Evolutionary conservation across 1,140 invertebrate species (phyloP).

Genomic region (Drosophila jambulina): DNA sequence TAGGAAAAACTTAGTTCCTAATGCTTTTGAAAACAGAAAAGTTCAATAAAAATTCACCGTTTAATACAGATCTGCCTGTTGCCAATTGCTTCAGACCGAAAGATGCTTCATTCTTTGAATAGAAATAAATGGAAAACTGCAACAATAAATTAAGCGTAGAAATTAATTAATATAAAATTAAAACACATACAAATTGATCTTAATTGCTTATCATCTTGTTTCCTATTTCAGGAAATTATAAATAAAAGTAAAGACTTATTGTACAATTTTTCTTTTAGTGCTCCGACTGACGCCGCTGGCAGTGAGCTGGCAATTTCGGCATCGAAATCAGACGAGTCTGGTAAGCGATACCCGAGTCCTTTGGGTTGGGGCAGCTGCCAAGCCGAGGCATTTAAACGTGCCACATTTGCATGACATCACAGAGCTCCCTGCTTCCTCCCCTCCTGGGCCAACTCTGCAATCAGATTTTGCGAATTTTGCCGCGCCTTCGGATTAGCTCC

Average conservation of each 20-base stretch:
- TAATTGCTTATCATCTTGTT: neutral
- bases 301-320: constrained; percentile 40
- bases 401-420: constrained; percentile 61
- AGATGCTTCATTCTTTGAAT: no score
- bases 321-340: constrained; percentile 53
- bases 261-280: constrained; percentile 2
- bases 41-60: no score
- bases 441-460: constrained; percentile 45
- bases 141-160: no score
- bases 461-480: constrained; percentile 54
- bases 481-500: constrained; percentile 52
- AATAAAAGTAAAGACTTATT: no score
- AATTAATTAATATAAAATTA: no score
- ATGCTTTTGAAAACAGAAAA: no score
- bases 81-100: no score
- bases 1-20: no score
- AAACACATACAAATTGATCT: no score
- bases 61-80: no score
- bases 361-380: constrained; percentile 39
- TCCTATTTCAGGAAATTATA: neutral
- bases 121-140: no score
- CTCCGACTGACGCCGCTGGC: constrained; percentile 22
- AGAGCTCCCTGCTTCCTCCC: neutral
- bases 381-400: constrained; percentile 56
- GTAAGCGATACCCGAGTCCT: constrained; percentile 37